Evolutionary conservation across 1,140 invertebrate species (phyloP), one percentile per base, ranked within the genome.

Genomic region (Akabosia matsudoensis): DNA sequence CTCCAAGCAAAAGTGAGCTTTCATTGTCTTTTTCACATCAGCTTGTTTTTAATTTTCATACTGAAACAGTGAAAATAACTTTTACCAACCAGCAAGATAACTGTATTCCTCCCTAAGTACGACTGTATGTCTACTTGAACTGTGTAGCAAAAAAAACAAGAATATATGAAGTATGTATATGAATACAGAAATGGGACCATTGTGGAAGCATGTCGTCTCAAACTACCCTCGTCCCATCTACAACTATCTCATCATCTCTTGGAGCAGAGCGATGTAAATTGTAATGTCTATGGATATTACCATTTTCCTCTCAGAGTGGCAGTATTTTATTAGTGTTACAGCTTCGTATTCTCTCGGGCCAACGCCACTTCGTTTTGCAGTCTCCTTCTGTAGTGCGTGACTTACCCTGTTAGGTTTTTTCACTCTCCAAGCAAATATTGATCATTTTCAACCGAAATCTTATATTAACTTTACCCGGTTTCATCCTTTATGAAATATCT

Each of bases 231-330:
- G 61, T 67, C 61, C 61, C 22, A 67, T 67, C 61, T 67, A 30
- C 30, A 67, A 31, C 61, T 4, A 67, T 67, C 61, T 30, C 61
- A 67, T 67, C 61, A 67, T 67, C 28, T 22, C 37, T 45, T 45
- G 18, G 7, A 45, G 7, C 61, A 67, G 26, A 30, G 26, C 61
- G 31, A 67, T 67, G 61, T 67, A 67, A 67, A 67, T 16, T 67
- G 13, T 67, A 67, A 67, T 67, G 61, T 24, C 26, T 30, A 67
- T 67, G 61, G 30, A 67, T 67, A 67, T 67, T 67, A 56, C 54
- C 14, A 30, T 67, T 45, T 45, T 18, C 3, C 61, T 67, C 26
- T 28, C 28, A 30, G 61, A 67, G 37, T 10, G 37, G 24, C 61
- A 28, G 22, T 67, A 16, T 67, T 30, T 67, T 67, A 31, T 31